These are phyloP conservation scores for Phrynocephalus guinanensis DNA, from an alignment of 2,797 vertebrate genomes.

Conservation along the genomic window DNA sequence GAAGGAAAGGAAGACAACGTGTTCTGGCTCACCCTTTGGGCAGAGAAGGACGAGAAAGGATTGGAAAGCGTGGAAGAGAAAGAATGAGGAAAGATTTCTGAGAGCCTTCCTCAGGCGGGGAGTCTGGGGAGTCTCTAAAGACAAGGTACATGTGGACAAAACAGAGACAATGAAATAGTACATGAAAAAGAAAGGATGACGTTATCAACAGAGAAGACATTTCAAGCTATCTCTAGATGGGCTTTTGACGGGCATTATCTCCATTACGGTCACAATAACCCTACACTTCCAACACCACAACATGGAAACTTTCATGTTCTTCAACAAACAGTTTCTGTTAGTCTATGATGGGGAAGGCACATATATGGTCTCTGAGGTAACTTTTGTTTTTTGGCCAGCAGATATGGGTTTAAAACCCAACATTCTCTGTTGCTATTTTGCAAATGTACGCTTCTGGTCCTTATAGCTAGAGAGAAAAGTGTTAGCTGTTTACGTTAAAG, in stretches of 20 bases:
- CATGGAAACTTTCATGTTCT: background rate
- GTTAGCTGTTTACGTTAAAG: background rate
- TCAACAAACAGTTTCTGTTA: background rate
- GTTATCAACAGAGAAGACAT: conserved; percentile 30
- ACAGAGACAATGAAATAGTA: conserved; percentile 34
- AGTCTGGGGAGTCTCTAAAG: conserved; percentile 88
- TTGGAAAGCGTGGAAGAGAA: conserved; percentile 91
- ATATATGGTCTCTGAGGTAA: background rate
- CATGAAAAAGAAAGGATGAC: conserved; percentile 27
- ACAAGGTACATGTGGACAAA: conserved; percentile 72
- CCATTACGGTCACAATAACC: conserved; percentile 29
- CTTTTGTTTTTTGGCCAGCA: background rate
- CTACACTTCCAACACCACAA: conserved; percentile 1
- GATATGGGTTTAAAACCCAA: background rate
- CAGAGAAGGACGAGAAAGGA: conserved; percentile 90
- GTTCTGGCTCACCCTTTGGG: conserved; percentile 88
- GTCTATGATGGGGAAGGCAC: background rate
- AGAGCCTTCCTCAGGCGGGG: conserved; percentile 86
- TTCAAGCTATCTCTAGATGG: conserved; percentile 24
- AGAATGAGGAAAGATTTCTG: conserved; percentile 92
- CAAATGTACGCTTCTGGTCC: background rate
- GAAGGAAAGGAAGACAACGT: conserved; percentile 51
- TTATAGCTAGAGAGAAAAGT: background rate
- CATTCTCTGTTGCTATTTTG: background rate
- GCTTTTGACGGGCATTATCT: conserved; percentile 28